Base-by-base conservation (phyloP, 1,140 invertebrate genomes). In the Pygmarrhopalites habei region DNA sequence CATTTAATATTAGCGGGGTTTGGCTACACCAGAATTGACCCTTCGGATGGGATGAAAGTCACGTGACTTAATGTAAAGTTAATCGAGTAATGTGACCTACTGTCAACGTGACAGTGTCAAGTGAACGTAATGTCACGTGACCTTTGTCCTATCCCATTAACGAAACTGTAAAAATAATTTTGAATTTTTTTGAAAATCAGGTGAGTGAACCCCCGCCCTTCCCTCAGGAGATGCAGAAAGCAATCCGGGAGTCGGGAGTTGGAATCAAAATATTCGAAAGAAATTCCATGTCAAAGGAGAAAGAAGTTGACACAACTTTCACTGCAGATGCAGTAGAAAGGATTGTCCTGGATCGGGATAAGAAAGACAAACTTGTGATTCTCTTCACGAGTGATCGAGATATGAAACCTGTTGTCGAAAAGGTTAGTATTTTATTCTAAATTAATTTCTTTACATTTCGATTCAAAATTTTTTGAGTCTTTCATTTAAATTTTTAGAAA, bases 301-400 rank as follows among this genome's bases (percentile, higher is more conserved):
- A 62, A 17, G 51, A 62, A 39, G 55, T 55, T 3, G 67, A 68
- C 26, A 43, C 63, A 47, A 56, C 39, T 21, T 19, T 68, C 12
- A 56, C 49, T 19, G 55, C 56, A 3, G 59, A 62, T 43, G 62
- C 62, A 1, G 63, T 62, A 0, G 62, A 62, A 44, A 21, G 56
- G 4, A 46, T 52, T 17, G 30, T 68, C 1, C 15, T 5, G 32
- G 15, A 5, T 35, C n/a, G n/a, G n/a, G n/a, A n/a, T n/a, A n/a
- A n/a, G n/a, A n/a, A n/a, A n/a, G n/a, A n/a, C n/a, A 35, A 35
- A 7, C 5, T 35, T 15, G 5, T 35, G 5, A 44, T 68, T 32
- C n/a, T 68, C 2, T 60, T 68, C 15, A 62, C 53, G 26, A 63
- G 67, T 1, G 67, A 68, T 35, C 19, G 47, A 17, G 67, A 64